Base-by-base conservation (phyloP, 1,140 invertebrate species). In the Drosophila lacteicornis region DNA sequence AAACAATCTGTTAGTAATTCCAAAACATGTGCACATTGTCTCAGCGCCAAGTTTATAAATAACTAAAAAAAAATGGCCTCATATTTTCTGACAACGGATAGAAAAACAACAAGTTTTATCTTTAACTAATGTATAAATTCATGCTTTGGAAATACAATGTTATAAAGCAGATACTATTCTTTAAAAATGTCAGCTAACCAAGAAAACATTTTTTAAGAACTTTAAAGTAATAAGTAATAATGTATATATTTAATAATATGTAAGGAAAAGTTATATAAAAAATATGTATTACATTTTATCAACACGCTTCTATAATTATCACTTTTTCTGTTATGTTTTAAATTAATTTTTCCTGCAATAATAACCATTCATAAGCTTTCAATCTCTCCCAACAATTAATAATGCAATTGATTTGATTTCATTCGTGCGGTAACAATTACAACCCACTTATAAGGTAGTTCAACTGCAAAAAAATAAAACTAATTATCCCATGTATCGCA, bases 381-480 rank as follows among this genome's bases (percentile, higher is more conserved):
- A 15, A 13, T 68, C 27, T 50, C 11, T 19, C 11, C 22, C 15
- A 19, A 13, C 13, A 17, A 33, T 40, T 27, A 22, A 17, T 25
- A 33, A 11, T 9, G 15, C 17, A 50, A 12, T 45, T 22, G 36
- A 30, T 45, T 65, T 60, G 4, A 60, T 61, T 33, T 11, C 19
- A 36, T 22, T 22, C 33, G 45, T 50, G 66, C 27, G 3, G 62
- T 51, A 67, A 68, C 66, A 68, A 68, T 68, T 51, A 25, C 19
- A 51, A 27, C 25, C 36, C 62, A 51, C 62, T 69, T 69, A 43
- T 42, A 36, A 51, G 62, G 66, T 33, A 33, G 46, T 51, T 69
- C 36, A 68, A 43, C 46, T 68, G 66, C 38, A 66, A 43, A 61
- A 49, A 49, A 25, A 42, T 17, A 15, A 42, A 69, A 40, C 27